A percentile compares a stretch with the other conserved stretches of the same genome.
Evolutionary conservation across 2,113 vertebrate genomes (phyloP).

Genomic region (Nestor notabilis): DNA sequence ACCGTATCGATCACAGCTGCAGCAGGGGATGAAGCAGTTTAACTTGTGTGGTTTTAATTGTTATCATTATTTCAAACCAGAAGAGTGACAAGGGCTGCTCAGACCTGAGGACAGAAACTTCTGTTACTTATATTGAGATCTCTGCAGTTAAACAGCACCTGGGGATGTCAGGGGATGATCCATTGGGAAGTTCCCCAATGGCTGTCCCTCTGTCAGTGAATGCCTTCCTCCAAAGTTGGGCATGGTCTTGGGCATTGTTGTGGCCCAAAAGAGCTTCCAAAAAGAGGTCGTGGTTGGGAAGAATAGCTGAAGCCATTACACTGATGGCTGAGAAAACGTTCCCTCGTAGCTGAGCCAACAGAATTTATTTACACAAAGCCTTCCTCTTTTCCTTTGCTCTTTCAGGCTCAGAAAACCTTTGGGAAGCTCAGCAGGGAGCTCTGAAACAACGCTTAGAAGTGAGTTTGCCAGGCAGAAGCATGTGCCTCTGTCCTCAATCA

Average conservation of each 20-base stretch:
- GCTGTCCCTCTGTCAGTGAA: neutral
- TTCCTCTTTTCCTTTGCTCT: neutral
- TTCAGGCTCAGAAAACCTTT: neutral
- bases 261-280: neutral
- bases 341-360: neutral
- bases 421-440: neutral
- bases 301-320: neutral
- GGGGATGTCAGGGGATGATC: neutral
- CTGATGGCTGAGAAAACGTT: neutral
- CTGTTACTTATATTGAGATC: neutral
- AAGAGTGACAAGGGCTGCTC: neutral
- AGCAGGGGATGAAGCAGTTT: neutral
- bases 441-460: neutral
- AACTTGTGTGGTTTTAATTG: neutral
- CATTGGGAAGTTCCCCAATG: accelerated
- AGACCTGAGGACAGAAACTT: neutral
- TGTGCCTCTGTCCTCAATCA: neutral
- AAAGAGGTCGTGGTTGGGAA: neutral
- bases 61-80: neutral
- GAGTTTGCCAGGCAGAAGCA: neutral
- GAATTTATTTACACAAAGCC: neutral
- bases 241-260: accelerated
- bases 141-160: neutral
- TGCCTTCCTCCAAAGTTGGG: neutral
- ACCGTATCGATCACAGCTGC: neutral